Evolutionary conservation across 2,797 vertebrate species (phyloP).

Genomic region (Euthynnus affinis): DNA sequence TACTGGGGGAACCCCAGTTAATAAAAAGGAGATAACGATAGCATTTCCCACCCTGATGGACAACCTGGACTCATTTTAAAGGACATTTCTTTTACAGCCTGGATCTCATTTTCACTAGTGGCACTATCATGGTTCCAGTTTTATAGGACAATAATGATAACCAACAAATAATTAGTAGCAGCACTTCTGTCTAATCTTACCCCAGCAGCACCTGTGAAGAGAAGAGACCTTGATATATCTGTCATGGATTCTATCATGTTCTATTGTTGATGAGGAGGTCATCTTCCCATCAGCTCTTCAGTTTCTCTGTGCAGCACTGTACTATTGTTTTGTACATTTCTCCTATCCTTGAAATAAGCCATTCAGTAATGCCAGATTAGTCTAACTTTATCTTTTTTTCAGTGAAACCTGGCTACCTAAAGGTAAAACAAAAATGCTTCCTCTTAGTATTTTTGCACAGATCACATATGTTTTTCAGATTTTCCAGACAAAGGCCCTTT

Average conservation of each 20-base stretch:
- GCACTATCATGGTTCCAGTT: neutral
- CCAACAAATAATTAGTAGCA: constrained; percentile 8
- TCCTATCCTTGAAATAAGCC: neutral
- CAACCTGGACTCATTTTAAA: neutral
- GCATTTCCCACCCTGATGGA: neutral
- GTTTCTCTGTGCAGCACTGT: neutral
- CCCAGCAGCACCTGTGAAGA: neutral
- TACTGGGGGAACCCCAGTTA: neutral
- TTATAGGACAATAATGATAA: neutral
- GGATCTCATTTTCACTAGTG: neutral
- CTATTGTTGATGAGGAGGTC: neutral
- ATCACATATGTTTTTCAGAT: neutral
- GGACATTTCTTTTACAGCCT: constrained; percentile 18
- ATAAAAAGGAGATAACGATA: neutral
- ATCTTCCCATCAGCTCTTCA: neutral
- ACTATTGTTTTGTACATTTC: neutral
- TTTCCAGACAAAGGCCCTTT: too few relatives aligned
- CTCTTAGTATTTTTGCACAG: neutral
- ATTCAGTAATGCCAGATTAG: too few relatives aligned
- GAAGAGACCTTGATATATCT: constrained; percentile 1
- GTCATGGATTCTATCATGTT: neutral
- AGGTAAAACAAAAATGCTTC: neutral
- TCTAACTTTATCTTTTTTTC: neutral
- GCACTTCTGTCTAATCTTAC: neutral
- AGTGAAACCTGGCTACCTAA: too few relatives aligned